Base-by-base conservation (phyloP, 2,797 vertebrate genomes). In the Allobates femoralis region DNA sequence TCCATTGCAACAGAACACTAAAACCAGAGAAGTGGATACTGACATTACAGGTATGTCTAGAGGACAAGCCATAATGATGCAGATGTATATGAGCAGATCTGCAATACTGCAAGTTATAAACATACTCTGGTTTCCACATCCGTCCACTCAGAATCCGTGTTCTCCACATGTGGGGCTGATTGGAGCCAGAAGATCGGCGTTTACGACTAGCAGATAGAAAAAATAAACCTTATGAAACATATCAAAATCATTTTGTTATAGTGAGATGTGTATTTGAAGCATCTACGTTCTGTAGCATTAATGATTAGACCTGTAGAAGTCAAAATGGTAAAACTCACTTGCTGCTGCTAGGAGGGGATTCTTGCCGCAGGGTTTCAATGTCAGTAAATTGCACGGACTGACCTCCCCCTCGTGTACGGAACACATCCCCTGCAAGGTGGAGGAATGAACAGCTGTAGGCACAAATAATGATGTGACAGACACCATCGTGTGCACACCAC, bases 331-430 rank as follows among this genome's bases (percentile, higher is more conserved):
- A 30, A 74, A 46, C 75, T 67, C 50, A 85, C 94, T n/a, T n/a
- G n/a, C 94, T 86, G 94, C 93, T 73, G 0, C 91, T 92, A 0
- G 92, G 91, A 51, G 97, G 93, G 32, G 94, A 95, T 91, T 99
- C 95, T 89, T 99, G 97, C 86, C 92, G 96, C 55, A 99, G 93
- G 0, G 96, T 99, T 92, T 99, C 98, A 0, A 98, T 95, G 82
- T 99, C 97, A 0, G 97, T 99, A 92, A 99, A 99, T 87, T 98
- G 97, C 81, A 99, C 97, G 0, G 97, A 90, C 86, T 99, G 98
- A 86, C 98, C 97, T 0, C 98, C 98, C 1, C 98, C 96, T 88
- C 96, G 93, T 53, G 98, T 99, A 92, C 96, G 96, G 81, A 94
- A 97, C 34, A 99, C 97, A 0, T 99, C 97, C 98, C 98, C 98